A percentile compares a stretch with the other conserved stretches of the same genome.
Conservation (phyloP, 2,888 invertebrate genomes). For the Eilema griseolum region DNA sequence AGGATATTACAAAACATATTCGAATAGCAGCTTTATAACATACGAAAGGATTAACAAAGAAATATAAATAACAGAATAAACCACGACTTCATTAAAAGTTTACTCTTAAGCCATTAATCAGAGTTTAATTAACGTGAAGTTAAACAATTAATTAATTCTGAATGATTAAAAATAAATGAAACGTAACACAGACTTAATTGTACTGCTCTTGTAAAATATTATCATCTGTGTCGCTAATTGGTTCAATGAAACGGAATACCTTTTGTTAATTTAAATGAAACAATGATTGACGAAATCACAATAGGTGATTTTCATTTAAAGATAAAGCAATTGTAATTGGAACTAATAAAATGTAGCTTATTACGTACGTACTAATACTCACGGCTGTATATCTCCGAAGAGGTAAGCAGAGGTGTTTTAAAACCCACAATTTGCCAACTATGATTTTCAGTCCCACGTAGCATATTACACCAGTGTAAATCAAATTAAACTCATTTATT, state of each 20-base stretch:
- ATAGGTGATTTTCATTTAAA: not conserved
- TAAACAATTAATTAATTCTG: slow-evolving; percentile 24
- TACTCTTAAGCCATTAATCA: slow-evolving; percentile 19
- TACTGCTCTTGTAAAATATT: slow-evolving; percentile 33
- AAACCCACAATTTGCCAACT: no score
- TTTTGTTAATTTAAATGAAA: not conserved
- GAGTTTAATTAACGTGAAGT: slow-evolving; percentile 19
- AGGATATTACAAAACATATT: not conserved
- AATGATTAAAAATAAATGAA: slow-evolving; percentile 40
- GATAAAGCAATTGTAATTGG: not conserved
- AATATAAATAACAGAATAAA: not conserved
- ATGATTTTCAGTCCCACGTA: no score
- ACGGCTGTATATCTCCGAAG: no score
- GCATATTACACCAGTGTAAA: no score
- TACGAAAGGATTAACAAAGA: not conserved
- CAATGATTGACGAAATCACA: not conserved
- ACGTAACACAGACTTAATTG: slow-evolving; percentile 27
- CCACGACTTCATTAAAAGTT: not conserved
- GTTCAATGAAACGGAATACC: slow-evolving; percentile 21
- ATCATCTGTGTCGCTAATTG: slow-evolving; percentile 29
- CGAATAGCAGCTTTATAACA: not conserved
- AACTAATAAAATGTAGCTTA: no score
- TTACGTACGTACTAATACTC: no score
- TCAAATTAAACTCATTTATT: no score
- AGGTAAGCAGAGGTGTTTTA: no score